Evolutionary conservation across 2,888 invertebrate genomes (phyloP), one percentile per base, ranked within the genome.

Genomic region (Pediacus dermestoides): DNA sequence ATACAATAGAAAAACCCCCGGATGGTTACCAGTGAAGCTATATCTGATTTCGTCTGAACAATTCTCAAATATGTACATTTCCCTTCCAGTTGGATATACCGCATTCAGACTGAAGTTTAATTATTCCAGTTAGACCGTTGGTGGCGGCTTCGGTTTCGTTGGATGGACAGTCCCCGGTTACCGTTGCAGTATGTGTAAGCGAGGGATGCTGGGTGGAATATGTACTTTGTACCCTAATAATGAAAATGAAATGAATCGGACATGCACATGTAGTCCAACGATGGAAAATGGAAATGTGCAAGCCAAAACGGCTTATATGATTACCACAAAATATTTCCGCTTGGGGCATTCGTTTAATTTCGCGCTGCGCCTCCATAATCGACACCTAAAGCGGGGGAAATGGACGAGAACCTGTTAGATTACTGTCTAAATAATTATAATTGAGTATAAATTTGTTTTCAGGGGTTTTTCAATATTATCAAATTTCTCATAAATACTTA

Each of bases 11-110:
- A n/a, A n/a, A n/a, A n/a, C n/a, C n/a, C n/a, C n/a, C n/a, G n/a
- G n/a, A n/a, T n/a, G n/a, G n/a, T n/a, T n/a, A n/a, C n/a, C n/a
- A n/a, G n/a, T n/a, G n/a, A n/a, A n/a, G n/a, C 10, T 23, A 6
- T n/a, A 3, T 23, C 23, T 23, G 23, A 3, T n/a, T 23, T 6
- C 9, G 23, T 18, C 18, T 18, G 8, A 23, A 23, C 10, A 3
- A 23, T 23, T 23, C 10, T 7, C 23, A 23, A 23, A 23, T 23
- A 23, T 23, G 23, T 23, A 23, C 23, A 23, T 23, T n/a, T 23
- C 23, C 23, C 10, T 23, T n/a, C 23, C 10, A 9, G 23, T 23
- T n/a, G n/a, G n/a, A n/a, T n/a, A n/a, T n/a, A n/a, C n/a, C n/a
- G n/a, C n/a, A n/a, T n/a, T 10, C 10, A 23, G 23, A 9, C 23